Base-by-base conservation (phyloP, 1,140 invertebrate species). In the Mya arenaria region DNA sequence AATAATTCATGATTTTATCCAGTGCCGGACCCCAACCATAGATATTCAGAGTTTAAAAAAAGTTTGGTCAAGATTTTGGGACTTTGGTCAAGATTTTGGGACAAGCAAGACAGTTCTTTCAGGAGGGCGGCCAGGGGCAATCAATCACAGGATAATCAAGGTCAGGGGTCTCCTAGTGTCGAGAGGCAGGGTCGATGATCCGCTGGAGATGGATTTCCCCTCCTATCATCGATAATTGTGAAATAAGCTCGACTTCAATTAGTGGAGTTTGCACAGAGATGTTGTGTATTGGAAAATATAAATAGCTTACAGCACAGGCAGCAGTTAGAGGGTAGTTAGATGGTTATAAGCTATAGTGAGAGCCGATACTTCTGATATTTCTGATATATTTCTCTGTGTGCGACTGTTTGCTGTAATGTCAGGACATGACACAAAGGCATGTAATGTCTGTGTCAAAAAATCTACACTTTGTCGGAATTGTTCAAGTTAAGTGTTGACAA, bases 201-300 rank as follows among this genome's bases (percentile, higher is more conserved):
- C 78, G 39, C 39, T 25, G 32, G 39, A 28, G 66, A 81, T 71
- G 68, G 78, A 71, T 81, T 63, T 72, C 58, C 55, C 68, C 78
- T 28, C 65, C 62, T 37, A 72, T 81, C 78, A 81, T 81, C 78
- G 60, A 81, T 81, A 81, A 81, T 81, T 71, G 75, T 78, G 75
- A 78, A 78, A 78, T 78, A 78, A 78, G 75, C 65, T 41, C 63
- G 68, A 63, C 75, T 37, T 56, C 75, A 78, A 78, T 78, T 78
- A 78, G 75, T 68, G 62, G 36, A 39, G 48, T 65, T 66, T 78
- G 75, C 56, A 63, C 8, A 25, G 60, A 66, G 75, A 68, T 63
- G 75, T 56, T 78, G 63, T 78, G 75, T 78, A 78, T 78, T 78
- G 75, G 75, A 78, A 78, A 78, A 62, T 78, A 78, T 78, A 78